phyloP scores from a whole-genome alignment of 1,140 invertebrate genomes.

The Stegodyphus mimosarum region DNA sequence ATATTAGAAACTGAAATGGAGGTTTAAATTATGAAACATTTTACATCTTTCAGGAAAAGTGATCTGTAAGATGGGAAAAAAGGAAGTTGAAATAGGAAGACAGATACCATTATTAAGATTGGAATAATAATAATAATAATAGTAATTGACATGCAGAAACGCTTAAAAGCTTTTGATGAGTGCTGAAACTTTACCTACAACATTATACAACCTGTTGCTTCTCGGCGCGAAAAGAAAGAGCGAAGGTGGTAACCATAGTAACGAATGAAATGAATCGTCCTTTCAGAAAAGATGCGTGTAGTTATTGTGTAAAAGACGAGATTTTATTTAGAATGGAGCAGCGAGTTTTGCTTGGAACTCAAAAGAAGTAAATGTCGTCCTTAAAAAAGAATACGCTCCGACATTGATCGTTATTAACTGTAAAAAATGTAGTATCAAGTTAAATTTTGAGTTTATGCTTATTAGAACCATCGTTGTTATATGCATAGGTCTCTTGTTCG shows the following conservation, averaged over 20 bases:
- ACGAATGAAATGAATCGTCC: conserved; percentile 27
- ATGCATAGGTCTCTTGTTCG: no score
- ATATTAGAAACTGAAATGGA: no score
- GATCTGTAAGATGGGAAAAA: neutral
- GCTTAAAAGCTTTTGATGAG: no score
- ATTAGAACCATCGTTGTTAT: no score
- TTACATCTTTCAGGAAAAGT: no score
- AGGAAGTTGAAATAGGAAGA: neutral
- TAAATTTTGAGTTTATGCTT: no score
- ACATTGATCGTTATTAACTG: no score
- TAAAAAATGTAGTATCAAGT: no score
- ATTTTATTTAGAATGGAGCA: conserved; percentile 14
- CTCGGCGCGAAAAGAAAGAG: conserved; percentile 3
- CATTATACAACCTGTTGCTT: conserved; percentile 27
- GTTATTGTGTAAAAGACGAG: conserved; percentile 1
- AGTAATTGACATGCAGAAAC: no score
- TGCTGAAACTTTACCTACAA: neutral
- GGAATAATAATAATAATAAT: conserved; percentile 1
- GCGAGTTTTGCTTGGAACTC: no score
- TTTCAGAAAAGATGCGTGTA: conserved; percentile 29
- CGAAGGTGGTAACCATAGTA: conserved; percentile 24
- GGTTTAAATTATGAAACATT: no score
- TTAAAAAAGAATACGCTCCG: no score
- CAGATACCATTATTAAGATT: neutral
- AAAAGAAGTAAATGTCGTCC: neutral